Conservation (phyloP, 2,113 vertebrate genomes). For the Epinephelus moara region DNA sequence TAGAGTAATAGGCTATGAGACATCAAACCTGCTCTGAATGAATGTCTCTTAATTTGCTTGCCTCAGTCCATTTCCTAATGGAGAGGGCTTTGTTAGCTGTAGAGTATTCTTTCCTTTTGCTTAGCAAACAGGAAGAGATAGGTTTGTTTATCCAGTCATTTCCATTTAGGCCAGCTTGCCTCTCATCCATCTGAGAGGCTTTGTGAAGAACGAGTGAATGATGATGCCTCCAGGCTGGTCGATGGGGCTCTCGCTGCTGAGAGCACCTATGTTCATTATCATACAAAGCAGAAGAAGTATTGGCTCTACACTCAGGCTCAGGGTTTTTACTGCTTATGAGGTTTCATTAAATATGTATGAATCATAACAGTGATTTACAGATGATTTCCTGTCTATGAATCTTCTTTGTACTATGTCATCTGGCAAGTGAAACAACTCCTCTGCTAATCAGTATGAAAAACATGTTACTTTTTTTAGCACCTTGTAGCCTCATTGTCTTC, state of each 20-base stretch:
- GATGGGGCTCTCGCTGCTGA: conserved; percentile 39
- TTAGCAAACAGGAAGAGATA: conserved; percentile 11
- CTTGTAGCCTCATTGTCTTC: conserved; percentile 7
- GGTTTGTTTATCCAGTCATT: conserved; percentile 60
- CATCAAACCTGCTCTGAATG: conserved; percentile 33
- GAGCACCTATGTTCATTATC: conserved; percentile 55
- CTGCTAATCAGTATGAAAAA: conserved; percentile 54
- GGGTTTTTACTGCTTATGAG: conserved; percentile 59
- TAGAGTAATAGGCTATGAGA: conserved; percentile 15
- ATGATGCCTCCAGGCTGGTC: conserved; percentile 54
- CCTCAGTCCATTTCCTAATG: conserved; percentile 35
- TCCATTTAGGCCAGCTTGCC: conserved; percentile 41
- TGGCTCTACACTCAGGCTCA: conserved; percentile 13
- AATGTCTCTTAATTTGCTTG: conserved; percentile 39
- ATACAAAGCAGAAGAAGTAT: conserved; percentile 52
- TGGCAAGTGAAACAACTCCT: conserved; percentile 42
- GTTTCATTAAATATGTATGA: conserved; percentile 75
- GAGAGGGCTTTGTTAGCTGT: conserved; percentile 34
- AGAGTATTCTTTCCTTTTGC: neutral
- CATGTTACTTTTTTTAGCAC: conserved; percentile 21
- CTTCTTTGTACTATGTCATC: conserved; percentile 61
- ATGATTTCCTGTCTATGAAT: conserved; percentile 71
- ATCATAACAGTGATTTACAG: conserved; percentile 77
- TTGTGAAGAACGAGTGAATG: conserved; percentile 42
- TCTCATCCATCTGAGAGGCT: conserved; percentile 47